These are phyloP conservation scores for Uropsilus gracilis DNA, from an alignment of 2,113 vertebrate genomes.

Conservation along the genomic window DNA sequence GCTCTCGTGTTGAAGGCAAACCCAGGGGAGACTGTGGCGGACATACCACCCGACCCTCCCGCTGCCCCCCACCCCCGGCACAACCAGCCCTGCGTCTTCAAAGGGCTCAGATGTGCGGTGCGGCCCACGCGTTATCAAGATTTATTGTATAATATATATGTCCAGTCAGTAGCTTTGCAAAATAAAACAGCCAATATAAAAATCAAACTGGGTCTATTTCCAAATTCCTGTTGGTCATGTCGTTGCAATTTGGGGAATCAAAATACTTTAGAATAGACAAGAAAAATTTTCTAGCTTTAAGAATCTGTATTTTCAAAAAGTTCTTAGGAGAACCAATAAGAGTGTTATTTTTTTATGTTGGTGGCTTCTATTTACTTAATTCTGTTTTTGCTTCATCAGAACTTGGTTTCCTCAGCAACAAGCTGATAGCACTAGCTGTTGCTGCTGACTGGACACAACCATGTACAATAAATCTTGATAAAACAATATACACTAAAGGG, in stretches of 20 bases:
- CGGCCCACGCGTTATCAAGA: too few relatives aligned
- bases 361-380: not conserved
- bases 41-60: too few relatives aligned
- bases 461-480: slow-evolving; percentile 46
- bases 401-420: slow-evolving; percentile 11
- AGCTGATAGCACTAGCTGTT: not conserved
- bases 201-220: not conserved
- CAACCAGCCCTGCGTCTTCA: too few relatives aligned
- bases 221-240: not conserved
- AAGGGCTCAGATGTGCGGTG: too few relatives aligned
- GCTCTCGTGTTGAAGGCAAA: too few relatives aligned
- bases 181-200: not conserved
- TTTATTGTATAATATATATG: not conserved
- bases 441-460: slow-evolving; percentile 1
- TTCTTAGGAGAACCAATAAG: not conserved
- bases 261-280: not conserved
- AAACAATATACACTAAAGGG: not conserved
- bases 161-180: not conserved
- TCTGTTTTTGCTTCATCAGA: slow-evolving; percentile 19
- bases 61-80: too few relatives aligned
- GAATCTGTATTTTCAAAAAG: not conserved
- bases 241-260: not conserved
- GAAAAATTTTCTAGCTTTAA: slow-evolving; percentile 10
- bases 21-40: too few relatives aligned
- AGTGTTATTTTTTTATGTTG: not conserved